Conservation (phyloP, 2,888 invertebrate genomes). For the Agriotes lineatus region DNA sequence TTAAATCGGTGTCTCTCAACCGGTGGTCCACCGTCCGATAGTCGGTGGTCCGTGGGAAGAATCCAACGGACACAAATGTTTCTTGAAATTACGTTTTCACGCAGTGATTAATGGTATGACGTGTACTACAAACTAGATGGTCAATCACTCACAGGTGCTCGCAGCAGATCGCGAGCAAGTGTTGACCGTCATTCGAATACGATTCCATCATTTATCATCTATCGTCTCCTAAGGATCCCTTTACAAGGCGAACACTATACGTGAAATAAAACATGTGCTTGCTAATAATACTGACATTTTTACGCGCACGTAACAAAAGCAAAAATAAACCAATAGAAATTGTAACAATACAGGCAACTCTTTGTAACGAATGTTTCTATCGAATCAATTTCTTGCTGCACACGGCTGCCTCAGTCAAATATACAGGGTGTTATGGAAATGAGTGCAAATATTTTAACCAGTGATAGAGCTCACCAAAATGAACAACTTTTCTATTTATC, state of each 20-base stretch:
- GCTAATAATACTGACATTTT: not conserved
- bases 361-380: too few species aligned
- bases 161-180: conserved; percentile 24
- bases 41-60: conserved; percentile 30
- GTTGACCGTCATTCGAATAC: conserved; percentile 17
- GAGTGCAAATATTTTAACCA: too few species aligned
- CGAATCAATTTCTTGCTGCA: too few species aligned
- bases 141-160: conserved; percentile 23
- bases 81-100: conserved; percentile 33
- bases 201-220: conserved; percentile 12
- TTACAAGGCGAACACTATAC: not conserved
- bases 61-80: conserved; percentile 26
- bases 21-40: conserved; percentile 5
- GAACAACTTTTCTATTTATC: too few species aligned
- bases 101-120: conserved; percentile 35
- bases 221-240: not conserved
- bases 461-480: too few species aligned
- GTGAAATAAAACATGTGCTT: not conserved
- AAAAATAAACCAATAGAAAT: too few species aligned
- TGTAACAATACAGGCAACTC: too few species aligned
- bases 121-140: conserved; percentile 24
- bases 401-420: too few species aligned
- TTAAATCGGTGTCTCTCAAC: conserved; percentile 17
- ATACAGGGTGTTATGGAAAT: too few species aligned
- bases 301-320: too few species aligned